These are phyloP conservation scores for Pseudoatta argentina DNA, from an alignment of 1,140 invertebrate genomes.

Conservation along the genomic window DNA sequence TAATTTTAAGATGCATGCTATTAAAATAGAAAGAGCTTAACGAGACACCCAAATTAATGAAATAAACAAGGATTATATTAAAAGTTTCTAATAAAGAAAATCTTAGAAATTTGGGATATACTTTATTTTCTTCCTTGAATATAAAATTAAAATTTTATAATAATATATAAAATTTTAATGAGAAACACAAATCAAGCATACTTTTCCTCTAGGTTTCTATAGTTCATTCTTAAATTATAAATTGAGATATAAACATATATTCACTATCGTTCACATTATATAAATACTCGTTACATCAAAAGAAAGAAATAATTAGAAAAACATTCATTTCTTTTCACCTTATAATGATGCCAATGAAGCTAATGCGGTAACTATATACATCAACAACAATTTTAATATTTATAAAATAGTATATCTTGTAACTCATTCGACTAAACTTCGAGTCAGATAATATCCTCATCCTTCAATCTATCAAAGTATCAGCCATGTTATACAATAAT, in stretches of 20 bases:
- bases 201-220: background rate
- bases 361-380: background rate
- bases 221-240: slow-evolving; percentile 15
- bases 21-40: too few species aligned
- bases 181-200: slow-evolving; percentile 11
- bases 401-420: background rate
- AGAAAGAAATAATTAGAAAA: slow-evolving; percentile 5
- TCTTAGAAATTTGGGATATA: background rate
- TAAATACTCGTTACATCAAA: background rate
- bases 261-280: slow-evolving; percentile 15
- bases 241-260: slow-evolving; percentile 20
- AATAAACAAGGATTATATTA: background rate
- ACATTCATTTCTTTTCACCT: background rate
- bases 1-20: too few species aligned
- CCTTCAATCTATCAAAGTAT: background rate
- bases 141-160: background rate
- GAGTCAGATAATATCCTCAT: background rate
- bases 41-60: background rate
- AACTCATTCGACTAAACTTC: background rate
- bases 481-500: slow-evolving; percentile 5
- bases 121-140: background rate
- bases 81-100: slow-evolving; percentile 17
- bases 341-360: background rate
- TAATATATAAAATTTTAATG: slow-evolving; percentile 14
- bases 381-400: background rate